Conservation (phyloP, 1,140 invertebrate genomes). For the Danaus plexippus region DNA sequence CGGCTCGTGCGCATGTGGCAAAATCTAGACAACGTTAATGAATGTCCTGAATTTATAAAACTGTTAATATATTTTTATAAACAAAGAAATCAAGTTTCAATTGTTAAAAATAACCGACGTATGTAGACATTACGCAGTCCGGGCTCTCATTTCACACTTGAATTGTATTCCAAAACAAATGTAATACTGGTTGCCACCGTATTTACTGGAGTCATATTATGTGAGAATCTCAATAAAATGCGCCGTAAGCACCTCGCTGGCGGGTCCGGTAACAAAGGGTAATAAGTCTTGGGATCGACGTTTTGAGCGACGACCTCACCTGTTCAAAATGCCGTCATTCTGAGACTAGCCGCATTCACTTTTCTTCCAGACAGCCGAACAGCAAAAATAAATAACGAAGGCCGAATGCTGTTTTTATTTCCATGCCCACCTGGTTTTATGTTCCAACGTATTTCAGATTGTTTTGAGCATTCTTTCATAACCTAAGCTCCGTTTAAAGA, state of each 20-base stretch:
- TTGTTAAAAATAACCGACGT: too few species aligned
- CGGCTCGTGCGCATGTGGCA: too few species aligned
- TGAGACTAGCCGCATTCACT: slow-evolving; percentile 39
- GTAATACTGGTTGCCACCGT: slow-evolving; percentile 27
- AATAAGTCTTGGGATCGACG: slow-evolving; percentile 54
- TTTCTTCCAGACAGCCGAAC: slow-evolving; percentile 33
- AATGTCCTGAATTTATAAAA: background rate
- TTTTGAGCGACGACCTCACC: slow-evolving; percentile 51
- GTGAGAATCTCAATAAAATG: slow-evolving; percentile 42
- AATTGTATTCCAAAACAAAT: slow-evolving; percentile 23
- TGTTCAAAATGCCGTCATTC: slow-evolving; percentile 19
- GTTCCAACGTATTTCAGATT: slow-evolving; percentile 43
- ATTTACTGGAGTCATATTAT: slow-evolving; percentile 39
- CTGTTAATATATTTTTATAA: background rate
- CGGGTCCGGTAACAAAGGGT: slow-evolving; percentile 52
- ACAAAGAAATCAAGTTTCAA: too few species aligned
- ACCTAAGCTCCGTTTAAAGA: slow-evolving; percentile 53
- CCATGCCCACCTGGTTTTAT: slow-evolving; percentile 53
- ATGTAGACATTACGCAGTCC: too few species aligned
- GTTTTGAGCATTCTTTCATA: slow-evolving; percentile 57
- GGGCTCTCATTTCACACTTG: slow-evolving; percentile 17
- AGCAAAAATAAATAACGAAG: slow-evolving; percentile 50
- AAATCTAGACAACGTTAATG: too few species aligned
- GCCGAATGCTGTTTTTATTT: slow-evolving; percentile 46
- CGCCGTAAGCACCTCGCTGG: slow-evolving; percentile 33